Conservation (phyloP, 2,113 vertebrate genomes). For the Noturus placidus region DNA sequence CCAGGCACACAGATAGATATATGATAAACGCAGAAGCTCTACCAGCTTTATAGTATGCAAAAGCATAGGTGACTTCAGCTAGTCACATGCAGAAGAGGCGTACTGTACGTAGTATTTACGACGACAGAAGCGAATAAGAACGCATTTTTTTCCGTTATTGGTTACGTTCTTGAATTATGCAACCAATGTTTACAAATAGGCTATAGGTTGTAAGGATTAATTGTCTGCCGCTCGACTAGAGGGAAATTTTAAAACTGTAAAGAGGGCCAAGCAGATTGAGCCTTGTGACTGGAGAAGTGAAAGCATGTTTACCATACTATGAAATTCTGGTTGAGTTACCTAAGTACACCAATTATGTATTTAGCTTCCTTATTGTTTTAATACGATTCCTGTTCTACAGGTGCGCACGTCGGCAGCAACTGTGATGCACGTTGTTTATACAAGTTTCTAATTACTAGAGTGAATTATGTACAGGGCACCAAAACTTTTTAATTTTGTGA, state of each 20-base stretch:
- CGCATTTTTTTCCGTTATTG: neutral
- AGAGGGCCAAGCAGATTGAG: neutral
- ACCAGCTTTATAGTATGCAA: neutral
- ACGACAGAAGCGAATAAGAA: neutral
- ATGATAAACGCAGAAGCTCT: neutral
- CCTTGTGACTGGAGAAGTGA: neutral
- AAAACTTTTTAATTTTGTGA: no score
- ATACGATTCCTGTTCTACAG: neutral
- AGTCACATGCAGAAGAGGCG: neutral
- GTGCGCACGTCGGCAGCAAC: neutral
- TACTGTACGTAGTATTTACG: neutral
- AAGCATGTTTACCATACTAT: neutral
- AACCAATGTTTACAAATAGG: neutral
- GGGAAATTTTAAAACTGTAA: neutral
- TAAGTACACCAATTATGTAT: neutral
- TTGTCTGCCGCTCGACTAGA: neutral
- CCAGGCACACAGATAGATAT: no score
- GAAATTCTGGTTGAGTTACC: neutral
- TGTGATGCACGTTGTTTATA: neutral
- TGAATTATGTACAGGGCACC: no score
- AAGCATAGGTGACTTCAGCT: no score
- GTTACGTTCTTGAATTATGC: neutral
- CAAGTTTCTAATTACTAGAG: neutral
- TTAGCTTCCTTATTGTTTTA: neutral
- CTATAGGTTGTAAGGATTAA: neutral